phyloP scores from a whole-genome alignment of 2,888 invertebrate genomes.

The Augochlorella aurata region DNA sequence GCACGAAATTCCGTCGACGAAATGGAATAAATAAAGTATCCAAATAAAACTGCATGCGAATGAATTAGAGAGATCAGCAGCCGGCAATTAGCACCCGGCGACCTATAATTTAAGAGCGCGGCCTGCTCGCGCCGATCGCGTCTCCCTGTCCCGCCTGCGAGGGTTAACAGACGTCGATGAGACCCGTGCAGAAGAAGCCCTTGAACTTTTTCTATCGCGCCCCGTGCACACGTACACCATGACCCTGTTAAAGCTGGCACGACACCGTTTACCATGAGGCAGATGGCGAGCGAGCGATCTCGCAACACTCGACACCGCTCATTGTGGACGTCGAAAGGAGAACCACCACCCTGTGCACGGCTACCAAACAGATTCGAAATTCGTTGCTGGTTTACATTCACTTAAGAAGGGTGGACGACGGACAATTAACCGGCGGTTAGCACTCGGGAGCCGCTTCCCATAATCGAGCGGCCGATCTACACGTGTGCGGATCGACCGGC shows the following conservation, averaged over 20 bases:
- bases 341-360: constrained; percentile 12
- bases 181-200: constrained; percentile 18
- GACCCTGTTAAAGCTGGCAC: constrained; percentile 19
- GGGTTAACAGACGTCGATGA: constrained; percentile 48
- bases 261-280: constrained; percentile 38
- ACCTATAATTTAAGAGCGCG: not conserved
- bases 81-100: no score
- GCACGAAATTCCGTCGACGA: no score
- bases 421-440: constrained; percentile 48
- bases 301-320: constrained; percentile 51
- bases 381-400: constrained; percentile 31
- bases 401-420: constrained; percentile 30
- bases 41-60: no score
- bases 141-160: constrained; percentile 24
- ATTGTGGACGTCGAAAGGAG: constrained; percentile 51
- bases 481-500: not conserved
- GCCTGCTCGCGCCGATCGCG: not conserved
- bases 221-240: not conserved
- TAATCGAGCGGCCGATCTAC: constrained; percentile 22
- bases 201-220: constrained; percentile 52
- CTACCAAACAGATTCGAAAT: constrained; percentile 37
- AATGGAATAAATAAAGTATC: no score
- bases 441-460: constrained; percentile 19
- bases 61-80: no score
- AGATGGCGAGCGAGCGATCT: constrained; percentile 63